Base-by-base conservation (phyloP, 2,888 invertebrate genomes). In the Athalia cordata region DNA sequence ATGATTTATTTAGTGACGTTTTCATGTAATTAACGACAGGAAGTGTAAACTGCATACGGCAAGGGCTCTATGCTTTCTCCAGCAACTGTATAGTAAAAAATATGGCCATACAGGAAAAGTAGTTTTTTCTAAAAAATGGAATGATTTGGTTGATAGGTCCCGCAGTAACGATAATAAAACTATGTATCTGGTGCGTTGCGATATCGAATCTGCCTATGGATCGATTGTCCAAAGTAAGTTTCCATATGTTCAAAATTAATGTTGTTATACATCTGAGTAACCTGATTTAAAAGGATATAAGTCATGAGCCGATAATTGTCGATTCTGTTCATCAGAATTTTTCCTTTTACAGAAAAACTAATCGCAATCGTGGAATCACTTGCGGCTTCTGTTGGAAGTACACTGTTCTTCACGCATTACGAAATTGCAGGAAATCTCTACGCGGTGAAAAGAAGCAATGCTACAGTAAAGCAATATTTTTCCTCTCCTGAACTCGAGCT, bases 131-230 rank as follows among this genome's bases (percentile, higher is more conserved):
- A 47, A 72, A 59, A 72, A 72, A 8, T 72, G 72, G 72, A 3
- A 47, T 59, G 15, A 59, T 3, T 11, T 72, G 9, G 72, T 72
- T 15, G 57, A 72, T 5, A 59, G 47, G 8, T 15, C 59, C 4
- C 57, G 72, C 5, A 68, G 55, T 43, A 7, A 59, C 7, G 43
- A 11, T 7, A 57, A 47, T 47, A 59, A 59, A 59, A 13, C 59
- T 59, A 5, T 72, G 13, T 72, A 72, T 45, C 5, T 72, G 45
- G 72, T 72, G 11, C 59, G 13, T 45, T 72, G 72, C 47, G 72
- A 72, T 47, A 72, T 72, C 15, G 13, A 72, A 8, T 13, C 45
- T 47, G 72, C 72, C 8, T 72, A 72, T 5, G 72, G 47, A 15
- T 57, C 59, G 4, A 72, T 72, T 13, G 59, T 47, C 9, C 72